A percentile compares a stretch with the other conserved stretches of the same genome.
phyloP scores from a whole-genome alignment of 2,797 vertebrate species.

The Taeniopygia guttata region DNA sequence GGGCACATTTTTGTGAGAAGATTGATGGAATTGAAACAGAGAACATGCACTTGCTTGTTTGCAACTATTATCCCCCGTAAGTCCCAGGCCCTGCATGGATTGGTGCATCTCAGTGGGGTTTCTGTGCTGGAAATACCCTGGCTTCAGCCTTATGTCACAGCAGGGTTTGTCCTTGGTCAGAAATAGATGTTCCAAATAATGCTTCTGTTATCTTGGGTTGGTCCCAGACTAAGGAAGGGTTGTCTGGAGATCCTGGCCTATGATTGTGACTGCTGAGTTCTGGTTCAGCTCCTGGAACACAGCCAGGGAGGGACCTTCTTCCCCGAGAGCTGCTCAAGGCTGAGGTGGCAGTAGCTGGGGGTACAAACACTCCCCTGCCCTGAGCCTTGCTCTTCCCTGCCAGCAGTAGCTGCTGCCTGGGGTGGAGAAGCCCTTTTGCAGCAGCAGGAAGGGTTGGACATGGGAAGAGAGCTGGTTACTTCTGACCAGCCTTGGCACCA shows the following conservation, averaged over 20 bases:
- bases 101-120: background rate
- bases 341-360: background rate
- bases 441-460: background rate
- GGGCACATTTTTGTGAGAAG: slow-evolving; percentile 72
- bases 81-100: background rate
- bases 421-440: background rate
- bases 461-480: background rate
- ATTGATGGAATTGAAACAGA: slow-evolving; percentile 54
- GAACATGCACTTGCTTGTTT: slow-evolving; percentile 74
- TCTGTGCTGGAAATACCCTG: background rate
- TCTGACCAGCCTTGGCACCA: background rate
- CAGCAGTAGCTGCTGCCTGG: fast-evolving
- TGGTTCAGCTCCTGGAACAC: background rate
- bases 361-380: background rate
- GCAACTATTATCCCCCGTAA: slow-evolving; percentile 80
- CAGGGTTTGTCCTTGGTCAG: background rate
- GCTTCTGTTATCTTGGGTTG: background rate
- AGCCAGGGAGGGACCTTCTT: background rate
- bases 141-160: background rate
- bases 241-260: background rate
- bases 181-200: background rate
- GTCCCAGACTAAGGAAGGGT: background rate
- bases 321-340: background rate
- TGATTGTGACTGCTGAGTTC: background rate
- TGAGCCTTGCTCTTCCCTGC: background rate